These are phyloP conservation scores for Artibeus jamaicensis DNA, from an alignment of 2,797 vertebrate genomes.

Conservation along the genomic window DNA sequence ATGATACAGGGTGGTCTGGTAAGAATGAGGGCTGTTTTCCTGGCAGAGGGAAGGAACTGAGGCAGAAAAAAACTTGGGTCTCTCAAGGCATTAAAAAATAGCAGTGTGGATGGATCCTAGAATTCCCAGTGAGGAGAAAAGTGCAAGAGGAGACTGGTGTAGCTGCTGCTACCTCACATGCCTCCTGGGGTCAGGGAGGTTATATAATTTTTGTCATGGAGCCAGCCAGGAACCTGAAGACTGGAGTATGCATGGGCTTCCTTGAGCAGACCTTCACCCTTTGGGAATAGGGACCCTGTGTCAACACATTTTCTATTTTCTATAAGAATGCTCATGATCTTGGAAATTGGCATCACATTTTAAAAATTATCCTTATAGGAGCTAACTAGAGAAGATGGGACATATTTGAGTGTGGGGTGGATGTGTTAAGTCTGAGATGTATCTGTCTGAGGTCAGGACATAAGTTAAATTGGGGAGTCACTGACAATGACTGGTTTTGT, in stretches of 20 bases:
- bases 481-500: background rate
- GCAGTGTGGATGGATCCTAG: background rate
- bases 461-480: background rate
- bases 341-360: background rate
- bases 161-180: background rate
- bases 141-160: too few species aligned
- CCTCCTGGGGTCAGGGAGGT: background rate
- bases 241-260: background rate
- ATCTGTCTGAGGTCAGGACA: background rate
- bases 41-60: background rate
- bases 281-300: background rate
- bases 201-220: background rate
- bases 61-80: background rate
- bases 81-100: background rate
- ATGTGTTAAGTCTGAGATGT: background rate
- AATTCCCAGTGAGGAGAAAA: background rate
- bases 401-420: fast-evolving
- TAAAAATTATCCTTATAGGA: background rate
- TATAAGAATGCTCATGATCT: background rate
- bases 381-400: background rate
- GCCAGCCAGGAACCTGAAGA: background rate
- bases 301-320: background rate
- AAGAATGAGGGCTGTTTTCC: background rate
- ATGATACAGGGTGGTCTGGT: background rate
- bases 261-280: background rate